Evolutionary conservation across 2,113 vertebrate genomes (phyloP).

Genomic region (Sialia sialis): DNA sequence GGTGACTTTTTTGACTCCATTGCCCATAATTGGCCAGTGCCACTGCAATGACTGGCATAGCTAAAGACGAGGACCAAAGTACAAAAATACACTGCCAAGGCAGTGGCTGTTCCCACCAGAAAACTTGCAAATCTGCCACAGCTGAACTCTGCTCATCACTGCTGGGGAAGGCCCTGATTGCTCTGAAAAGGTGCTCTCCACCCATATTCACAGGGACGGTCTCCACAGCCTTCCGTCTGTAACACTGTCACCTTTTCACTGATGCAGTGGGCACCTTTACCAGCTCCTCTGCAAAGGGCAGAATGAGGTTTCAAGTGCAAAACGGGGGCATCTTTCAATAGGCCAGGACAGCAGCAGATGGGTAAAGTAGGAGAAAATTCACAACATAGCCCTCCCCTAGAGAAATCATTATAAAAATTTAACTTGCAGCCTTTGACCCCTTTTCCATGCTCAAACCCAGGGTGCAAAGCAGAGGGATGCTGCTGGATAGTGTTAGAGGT

Average conservation of each 20-base stretch:
- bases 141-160: neutral
- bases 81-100: neutral
- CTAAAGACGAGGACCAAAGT: neutral
- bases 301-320: neutral
- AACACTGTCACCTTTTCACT: neutral
- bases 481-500: neutral
- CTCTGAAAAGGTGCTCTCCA: neutral
- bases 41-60: neutral
- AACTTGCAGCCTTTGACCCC: neutral
- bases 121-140: slow-evolving; percentile 36
- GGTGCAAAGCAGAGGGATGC: neutral
- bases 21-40: neutral
- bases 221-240: neutral
- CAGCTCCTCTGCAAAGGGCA: neutral
- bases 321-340: neutral
- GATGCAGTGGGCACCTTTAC: neutral
- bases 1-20: neutral
- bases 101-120: neutral
- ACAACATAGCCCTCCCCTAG: neutral
- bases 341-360: neutral
- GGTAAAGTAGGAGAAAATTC: neutral
- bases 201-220: neutral
- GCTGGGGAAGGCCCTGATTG: slow-evolving; percentile 9
- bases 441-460: neutral
- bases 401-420: neutral